phyloP scores from a whole-genome alignment of 1,140 invertebrate species.

The Campoletis sonorensis region DNA sequence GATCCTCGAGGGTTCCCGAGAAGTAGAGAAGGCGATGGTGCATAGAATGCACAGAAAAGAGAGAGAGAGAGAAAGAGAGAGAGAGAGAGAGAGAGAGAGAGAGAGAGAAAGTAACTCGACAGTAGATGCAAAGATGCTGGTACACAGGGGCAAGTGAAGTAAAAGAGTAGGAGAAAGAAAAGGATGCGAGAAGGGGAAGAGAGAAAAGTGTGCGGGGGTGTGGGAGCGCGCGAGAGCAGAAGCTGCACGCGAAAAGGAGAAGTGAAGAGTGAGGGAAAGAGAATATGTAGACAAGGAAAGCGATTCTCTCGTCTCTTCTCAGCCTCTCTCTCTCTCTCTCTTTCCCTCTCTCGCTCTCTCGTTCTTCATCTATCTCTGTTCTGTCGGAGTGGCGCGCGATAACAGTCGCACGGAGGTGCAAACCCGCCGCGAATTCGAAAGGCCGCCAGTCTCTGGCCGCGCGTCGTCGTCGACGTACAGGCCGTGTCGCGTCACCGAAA shows the following conservation, averaged over 20 bases:
- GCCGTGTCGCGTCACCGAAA: constrained; percentile 46
- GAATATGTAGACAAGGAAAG: constrained; percentile 30
- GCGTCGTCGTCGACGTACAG: constrained; percentile 66
- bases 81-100: constrained; percentile 19
- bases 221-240: constrained; percentile 25
- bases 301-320: constrained; percentile 2
- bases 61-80: neutral
- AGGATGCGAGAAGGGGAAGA: neutral
- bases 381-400: constrained; percentile 41
- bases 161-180: constrained; percentile 9
- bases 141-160: constrained; percentile 12
- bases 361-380: neutral
- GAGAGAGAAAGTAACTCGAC: constrained; percentile 43
- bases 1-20: constrained; percentile 13
- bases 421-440: constrained; percentile 74
- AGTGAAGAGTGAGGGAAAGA: constrained; percentile 22
- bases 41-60: constrained; percentile 20
- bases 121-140: constrained; percentile 23
- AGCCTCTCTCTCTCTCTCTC: neutral
- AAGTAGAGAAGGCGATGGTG: neutral
- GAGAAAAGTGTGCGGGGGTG: constrained; percentile 24
- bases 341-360: neutral
- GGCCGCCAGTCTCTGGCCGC: constrained; percentile 73
- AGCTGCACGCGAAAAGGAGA: constrained; percentile 36
- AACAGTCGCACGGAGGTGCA: constrained; percentile 69